Conservation (phyloP, 2,113 vertebrate genomes). For the Psammodynastes pulverulentus region DNA sequence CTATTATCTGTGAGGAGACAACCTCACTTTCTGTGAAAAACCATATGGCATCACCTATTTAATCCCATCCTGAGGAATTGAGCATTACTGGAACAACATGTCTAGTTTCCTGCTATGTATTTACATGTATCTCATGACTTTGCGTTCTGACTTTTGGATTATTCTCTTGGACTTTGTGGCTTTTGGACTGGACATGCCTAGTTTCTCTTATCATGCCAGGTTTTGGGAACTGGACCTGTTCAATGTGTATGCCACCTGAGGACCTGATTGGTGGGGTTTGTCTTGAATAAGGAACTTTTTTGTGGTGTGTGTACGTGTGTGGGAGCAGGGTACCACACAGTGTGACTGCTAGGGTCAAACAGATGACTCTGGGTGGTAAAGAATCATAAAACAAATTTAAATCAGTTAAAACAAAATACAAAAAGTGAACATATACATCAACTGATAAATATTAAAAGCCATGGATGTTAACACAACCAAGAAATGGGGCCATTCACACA, state of each 20-base stretch:
- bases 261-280: not conserved
- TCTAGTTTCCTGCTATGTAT: not conserved
- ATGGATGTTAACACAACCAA: not conserved
- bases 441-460: not conserved
- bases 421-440: not conserved
- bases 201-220: not conserved
- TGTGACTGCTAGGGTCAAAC: not conserved
- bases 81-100: not conserved
- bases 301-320: not conserved
- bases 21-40: not conserved
- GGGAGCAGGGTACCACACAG: not conserved
- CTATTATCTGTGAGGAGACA: not conserved
- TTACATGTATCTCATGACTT: not conserved
- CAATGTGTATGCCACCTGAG: not conserved
- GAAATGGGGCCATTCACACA: not conserved
- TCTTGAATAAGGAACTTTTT: not conserved
- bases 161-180: not conserved
- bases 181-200: not conserved
- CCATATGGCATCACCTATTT: not conserved
- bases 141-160: not conserved
- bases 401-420: not conserved
- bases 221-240: not conserved
- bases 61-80: not conserved
- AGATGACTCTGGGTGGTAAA: not conserved
- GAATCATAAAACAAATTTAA: not conserved